Evolutionary conservation across 2,888 invertebrate genomes (phyloP), one percentile per base, ranked within the genome.

Genomic region (Biston betularia): DNA sequence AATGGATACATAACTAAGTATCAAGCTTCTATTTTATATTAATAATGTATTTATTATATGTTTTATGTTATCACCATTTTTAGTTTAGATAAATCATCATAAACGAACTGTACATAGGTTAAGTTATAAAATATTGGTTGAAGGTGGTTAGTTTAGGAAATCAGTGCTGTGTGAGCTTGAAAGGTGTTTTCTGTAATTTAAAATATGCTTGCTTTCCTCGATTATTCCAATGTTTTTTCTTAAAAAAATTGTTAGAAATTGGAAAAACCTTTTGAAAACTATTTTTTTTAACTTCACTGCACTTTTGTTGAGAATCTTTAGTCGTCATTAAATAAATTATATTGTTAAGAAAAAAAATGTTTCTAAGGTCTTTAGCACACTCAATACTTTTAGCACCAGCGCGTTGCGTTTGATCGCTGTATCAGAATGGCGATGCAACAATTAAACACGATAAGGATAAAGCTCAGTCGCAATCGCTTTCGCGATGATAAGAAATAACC

Each of bases 1-100:
- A 70, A 71, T 75, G 71, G 65, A 58, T 68, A 68, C 62, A 57
- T 68, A 64, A 65, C 67, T 63, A 40, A 40, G 58, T n/a, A 70
- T 67, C 63, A 73, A 66, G 55, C 52, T 63, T 59, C 52, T 70
- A 66, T 68, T 71, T 72, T 64, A 71, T 72, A 70, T 54, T 73
- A 57, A 71, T 76, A 34, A 24, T 49, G 35, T 38, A 35, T 34
- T 14, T 77, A 75, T 14, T 77, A 75, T 74, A 76, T 57, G 70
- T 74, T 72, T 80, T 80, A 75, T 24, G 78, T 80, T 82, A 69
- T 66, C 76, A 34, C 54, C 62, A 63, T 65, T 65, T 75, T 77
- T 79, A 76, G 75, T 76, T 79, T 74, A 75, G n/a, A n/a, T n/a
- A 76, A 67, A 68, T 68, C 63, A 69, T 69, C 56, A 46, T 46